These are phyloP conservation scores for Ochropleura plecta DNA, from an alignment of 2,888 invertebrate genomes.

Conservation along the genomic window DNA sequence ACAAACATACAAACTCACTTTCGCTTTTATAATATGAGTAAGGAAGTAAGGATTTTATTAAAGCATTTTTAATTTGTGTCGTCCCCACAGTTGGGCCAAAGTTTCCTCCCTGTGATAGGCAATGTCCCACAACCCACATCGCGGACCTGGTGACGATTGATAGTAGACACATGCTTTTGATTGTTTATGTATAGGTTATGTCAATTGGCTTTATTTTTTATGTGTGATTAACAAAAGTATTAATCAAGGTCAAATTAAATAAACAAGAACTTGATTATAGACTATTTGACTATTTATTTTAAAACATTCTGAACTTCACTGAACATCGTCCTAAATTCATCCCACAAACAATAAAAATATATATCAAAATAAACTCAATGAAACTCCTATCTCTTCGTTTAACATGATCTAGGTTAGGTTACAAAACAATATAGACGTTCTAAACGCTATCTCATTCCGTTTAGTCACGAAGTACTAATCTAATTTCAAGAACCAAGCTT, in stretches of 20 bases:
- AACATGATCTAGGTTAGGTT: conserved; percentile 46
- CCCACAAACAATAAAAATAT: background rate
- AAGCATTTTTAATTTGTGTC: background rate
- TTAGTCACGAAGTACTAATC: conserved; percentile 58
- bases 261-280: background rate
- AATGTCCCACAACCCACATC: background rate
- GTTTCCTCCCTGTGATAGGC: background rate
- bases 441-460: conserved; percentile 47
- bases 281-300: background rate
- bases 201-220: background rate
- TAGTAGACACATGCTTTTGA: background rate
- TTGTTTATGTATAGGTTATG: background rate
- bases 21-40: no score
- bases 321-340: background rate
- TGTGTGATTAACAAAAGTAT: background rate
- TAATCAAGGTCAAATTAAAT: no score
- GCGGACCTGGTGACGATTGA: background rate
- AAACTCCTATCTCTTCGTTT: conserved; percentile 44
- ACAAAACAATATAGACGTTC: conserved; percentile 32
- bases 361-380: conserved; percentile 18
- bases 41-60: no score
- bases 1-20: no score
- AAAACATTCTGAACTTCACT: background rate
- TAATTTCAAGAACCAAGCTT: conserved; percentile 51
- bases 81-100: background rate